These are phyloP conservation scores for Rhynchomys soricoides DNA, from an alignment of 2,113 vertebrate species.

Conservation along the genomic window DNA sequence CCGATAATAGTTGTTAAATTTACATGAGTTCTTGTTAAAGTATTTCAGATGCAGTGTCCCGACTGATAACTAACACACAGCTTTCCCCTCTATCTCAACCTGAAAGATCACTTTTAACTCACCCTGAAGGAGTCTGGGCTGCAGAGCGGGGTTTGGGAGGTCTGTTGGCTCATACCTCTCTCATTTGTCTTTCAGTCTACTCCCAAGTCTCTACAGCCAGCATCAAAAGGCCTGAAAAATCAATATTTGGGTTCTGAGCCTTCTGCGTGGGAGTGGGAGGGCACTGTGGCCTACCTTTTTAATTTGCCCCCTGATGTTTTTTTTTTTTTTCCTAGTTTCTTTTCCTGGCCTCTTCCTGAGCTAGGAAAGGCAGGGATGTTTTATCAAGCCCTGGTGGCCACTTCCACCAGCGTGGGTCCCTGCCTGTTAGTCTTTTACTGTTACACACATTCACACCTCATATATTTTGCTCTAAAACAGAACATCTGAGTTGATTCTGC, in stretches of 20 bases:
- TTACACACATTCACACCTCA: constrained; percentile 28
- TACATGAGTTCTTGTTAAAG: constrained; percentile 50
- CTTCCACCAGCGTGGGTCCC: constrained; percentile 64
- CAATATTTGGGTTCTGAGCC: constrained; percentile 66
- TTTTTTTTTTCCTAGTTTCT: not conserved
- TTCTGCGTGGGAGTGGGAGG: constrained; percentile 30
- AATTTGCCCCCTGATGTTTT: constrained; percentile 22
- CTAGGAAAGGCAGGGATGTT: not conserved
- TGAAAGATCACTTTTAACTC: constrained; percentile 79
- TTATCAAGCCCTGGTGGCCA: constrained; percentile 55
- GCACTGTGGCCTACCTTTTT: not conserved
- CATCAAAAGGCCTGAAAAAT: constrained; percentile 61
- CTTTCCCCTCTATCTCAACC: not conserved
- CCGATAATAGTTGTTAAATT: constrained; percentile 67
- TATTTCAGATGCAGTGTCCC: not conserved
- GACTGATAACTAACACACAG: constrained; percentile 67
- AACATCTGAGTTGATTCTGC: constrained; percentile 77
- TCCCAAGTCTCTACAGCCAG: constrained; percentile 63
- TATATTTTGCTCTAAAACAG: constrained; percentile 77
- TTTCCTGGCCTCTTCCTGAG: constrained; percentile 22
- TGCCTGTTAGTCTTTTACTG: constrained; percentile 74
- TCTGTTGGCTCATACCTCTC: constrained; percentile 64
- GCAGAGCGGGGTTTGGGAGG: constrained; percentile 59
- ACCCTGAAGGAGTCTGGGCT: constrained; percentile 36
- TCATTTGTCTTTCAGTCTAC: constrained; percentile 68